Percentiles rank a stretch among this genome's conserved stretches.
Evolutionary conservation across 2,888 invertebrate species (phyloP).

Genomic region (Acrocyrtus sp.): DNA sequence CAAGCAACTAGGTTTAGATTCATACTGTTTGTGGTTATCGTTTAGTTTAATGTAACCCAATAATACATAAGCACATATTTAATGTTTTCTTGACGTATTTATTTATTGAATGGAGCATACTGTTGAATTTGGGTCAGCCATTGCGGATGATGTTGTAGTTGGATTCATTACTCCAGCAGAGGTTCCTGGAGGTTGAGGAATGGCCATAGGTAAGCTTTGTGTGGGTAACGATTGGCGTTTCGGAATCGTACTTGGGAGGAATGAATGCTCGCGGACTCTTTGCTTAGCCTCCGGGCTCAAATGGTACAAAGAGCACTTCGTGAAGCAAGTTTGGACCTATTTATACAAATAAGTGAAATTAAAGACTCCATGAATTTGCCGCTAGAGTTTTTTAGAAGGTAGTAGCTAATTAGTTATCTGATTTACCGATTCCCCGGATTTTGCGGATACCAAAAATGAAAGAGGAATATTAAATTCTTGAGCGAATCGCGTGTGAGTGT

Average conservation of each 20-base stretch:
- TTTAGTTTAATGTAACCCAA: not conserved
- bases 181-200: conserved; percentile 38
- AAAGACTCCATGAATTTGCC: not conserved
- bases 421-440: conserved; percentile 61
- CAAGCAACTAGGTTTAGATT: too few relatives aligned
- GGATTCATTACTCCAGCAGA: conserved; percentile 35
- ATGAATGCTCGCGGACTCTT: conserved; percentile 48
- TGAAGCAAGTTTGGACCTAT: conserved; percentile 61
- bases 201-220: conserved; percentile 29
- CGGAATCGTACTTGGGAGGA: conserved; percentile 45
- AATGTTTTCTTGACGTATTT: too few relatives aligned
- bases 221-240: conserved; percentile 42
- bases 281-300: conserved; percentile 60
- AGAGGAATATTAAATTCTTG: conserved; percentile 60
- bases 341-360: not conserved
- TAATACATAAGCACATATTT: not conserved
- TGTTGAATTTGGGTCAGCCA: conserved; percentile 51
- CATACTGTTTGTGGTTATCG: too few relatives aligned
- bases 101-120: conserved; percentile 58
- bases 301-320: conserved; percentile 60
- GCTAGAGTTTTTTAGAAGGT: not conserved
- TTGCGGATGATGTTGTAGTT: conserved; percentile 29
- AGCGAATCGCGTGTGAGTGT: conserved; percentile 60
- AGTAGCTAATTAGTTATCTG: not conserved
- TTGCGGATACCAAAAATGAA: conserved; percentile 61